Evolutionary conservation across 2,113 vertebrate species (phyloP), one percentile per base, ranked within the genome.

Genomic region (Gymnorhina tibicen): DNA sequence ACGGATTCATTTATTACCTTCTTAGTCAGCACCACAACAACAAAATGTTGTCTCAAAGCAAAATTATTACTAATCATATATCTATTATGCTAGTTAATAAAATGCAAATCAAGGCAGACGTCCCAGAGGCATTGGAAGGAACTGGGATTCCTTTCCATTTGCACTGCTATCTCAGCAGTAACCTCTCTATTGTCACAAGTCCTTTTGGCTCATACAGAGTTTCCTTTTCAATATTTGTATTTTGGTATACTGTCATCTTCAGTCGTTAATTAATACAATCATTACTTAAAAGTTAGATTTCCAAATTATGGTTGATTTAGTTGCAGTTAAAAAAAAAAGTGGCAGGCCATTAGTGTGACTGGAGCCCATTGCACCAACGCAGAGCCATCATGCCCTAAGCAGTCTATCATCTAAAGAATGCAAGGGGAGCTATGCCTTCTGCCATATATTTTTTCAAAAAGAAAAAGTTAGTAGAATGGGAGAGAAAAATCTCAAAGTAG

Each of bases 161-260:
- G 58, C 33, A 39, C 7, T 16, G 0, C 56, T 79, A 1, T 63
- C 5, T 1, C 16, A 76, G 47, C 35, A 79, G 41, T 76, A 47
- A 37, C 16, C 16, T 59, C 26, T 39, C 13, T 81, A 1, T 35
- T 88, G 10, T 85, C 13, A 16, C 0, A 0, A 74, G 37, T n/a
- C 17, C 21, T 63, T 68, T 84, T 35, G 20, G 5, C 32, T 89
- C 30, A 21, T n/a, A 22, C 3, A 72, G 22, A 13, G 12, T 60
- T 46, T 85, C 6, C 30, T 49, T 80, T 68, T 55, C 42, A 42
- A 2, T 78, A 35, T 42, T 30, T 74, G 0, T 59, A 13, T 56
- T 87, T 87, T 87, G 26, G 6, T 41, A 27, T 58, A 9, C 21
- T 49, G 37, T 87, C 32, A 76, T 66, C 44, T 64, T 52, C 53